These are phyloP conservation scores for Callopanchax toddi DNA, from an alignment of 2,113 vertebrate genomes.

Conservation along the genomic window DNA sequence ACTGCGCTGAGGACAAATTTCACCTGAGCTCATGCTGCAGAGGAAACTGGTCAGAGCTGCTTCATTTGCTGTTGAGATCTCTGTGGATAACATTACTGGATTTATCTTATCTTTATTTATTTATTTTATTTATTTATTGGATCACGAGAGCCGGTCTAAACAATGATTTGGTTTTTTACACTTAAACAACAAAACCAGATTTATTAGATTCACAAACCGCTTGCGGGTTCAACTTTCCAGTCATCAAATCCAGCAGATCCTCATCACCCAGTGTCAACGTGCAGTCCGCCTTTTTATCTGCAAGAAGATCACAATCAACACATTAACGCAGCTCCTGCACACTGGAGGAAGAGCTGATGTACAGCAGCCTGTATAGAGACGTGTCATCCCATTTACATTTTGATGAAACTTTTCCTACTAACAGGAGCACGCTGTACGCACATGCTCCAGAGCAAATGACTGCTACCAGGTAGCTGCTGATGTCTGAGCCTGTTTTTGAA, in stretches of 20 bases:
- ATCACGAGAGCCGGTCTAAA: too few relatives aligned
- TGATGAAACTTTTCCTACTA: neutral
- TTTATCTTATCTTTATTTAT: too few relatives aligned
- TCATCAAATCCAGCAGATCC: conserved; percentile 90
- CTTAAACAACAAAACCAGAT: neutral
- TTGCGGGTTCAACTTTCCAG: conserved; percentile 91
- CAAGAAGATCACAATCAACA: neutral
- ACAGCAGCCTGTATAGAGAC: neutral
- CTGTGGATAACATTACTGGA: neutral
- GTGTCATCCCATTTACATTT: neutral
- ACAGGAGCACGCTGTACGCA: neutral
- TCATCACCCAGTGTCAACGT: conserved; percentile 88
- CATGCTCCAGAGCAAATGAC: too few relatives aligned
- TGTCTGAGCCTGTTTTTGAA: neutral
- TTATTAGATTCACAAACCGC: conserved; percentile 74
- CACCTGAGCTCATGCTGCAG: neutral
- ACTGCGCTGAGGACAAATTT: neutral
- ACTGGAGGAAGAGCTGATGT: neutral
- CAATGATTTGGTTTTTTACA: neutral
- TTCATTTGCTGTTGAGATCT: neutral
- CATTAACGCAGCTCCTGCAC: too few relatives aligned
- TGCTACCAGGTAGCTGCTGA: neutral
- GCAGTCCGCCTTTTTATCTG: conserved; percentile 90
- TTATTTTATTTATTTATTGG: too few relatives aligned
- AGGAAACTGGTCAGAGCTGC: neutral